Conservation (phyloP, 2,888 invertebrate genomes). For the Galeruca laticollis region DNA sequence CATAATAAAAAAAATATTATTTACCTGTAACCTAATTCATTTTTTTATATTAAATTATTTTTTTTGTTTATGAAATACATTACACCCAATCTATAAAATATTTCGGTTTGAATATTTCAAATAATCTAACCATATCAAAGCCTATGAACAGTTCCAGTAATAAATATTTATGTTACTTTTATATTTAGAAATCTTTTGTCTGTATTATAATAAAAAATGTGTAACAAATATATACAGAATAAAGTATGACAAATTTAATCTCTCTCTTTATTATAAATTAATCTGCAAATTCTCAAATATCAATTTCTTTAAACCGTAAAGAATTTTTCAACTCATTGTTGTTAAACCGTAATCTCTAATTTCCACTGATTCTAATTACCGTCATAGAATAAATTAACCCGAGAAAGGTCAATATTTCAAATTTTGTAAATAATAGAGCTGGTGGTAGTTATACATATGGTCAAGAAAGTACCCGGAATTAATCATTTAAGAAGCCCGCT, state of each 20-base stretch:
- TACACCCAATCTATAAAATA: constrained; percentile 42
- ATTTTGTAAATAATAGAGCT: too few relatives aligned
- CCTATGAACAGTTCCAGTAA: constrained; percentile 47
- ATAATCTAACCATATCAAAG: constrained; percentile 52
- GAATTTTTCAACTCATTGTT: too few relatives aligned
- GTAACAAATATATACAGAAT: constrained; percentile 53
- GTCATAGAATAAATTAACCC: too few relatives aligned
- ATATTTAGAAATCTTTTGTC: constrained; percentile 48
- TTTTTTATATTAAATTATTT: constrained; percentile 46
- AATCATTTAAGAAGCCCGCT: too few relatives aligned
- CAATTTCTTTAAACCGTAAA: too few relatives aligned
- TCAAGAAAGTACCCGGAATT: too few relatives aligned
- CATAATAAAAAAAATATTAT: constrained; percentile 42
- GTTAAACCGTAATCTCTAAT: background rate
- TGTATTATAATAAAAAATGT: constrained; percentile 51
- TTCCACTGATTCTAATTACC: too few relatives aligned
- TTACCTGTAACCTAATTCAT: constrained; percentile 15
- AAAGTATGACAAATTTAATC: constrained; percentile 33
- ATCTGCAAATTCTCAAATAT: too few relatives aligned
- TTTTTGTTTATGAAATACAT: constrained; percentile 39
- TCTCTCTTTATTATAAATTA: constrained; percentile 15
- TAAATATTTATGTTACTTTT: constrained; percentile 44
- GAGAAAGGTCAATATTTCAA: too few relatives aligned
- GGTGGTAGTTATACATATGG: too few relatives aligned
- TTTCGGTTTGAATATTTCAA: constrained; percentile 45